Percentiles rank a stretch among this genome's conserved stretches.
These are phyloP conservation scores for Heliconius hermathena DNA, from an alignment of 1,140 invertebrate species.

Conservation along the genomic window DNA sequence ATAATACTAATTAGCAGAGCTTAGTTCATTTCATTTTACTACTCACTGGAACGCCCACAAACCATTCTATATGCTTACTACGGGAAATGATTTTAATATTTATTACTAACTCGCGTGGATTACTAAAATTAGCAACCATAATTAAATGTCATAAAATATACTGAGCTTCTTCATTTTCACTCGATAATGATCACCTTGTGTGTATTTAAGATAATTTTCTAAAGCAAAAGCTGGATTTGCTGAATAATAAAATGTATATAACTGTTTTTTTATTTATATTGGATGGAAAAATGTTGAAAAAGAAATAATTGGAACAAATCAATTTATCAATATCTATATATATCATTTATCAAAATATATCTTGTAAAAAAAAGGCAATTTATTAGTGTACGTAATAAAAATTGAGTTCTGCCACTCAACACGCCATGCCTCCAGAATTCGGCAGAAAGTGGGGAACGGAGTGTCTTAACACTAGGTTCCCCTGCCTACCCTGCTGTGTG, in stretches of 20 bases:
- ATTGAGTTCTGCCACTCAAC: too few species aligned
- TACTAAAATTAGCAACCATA: conserved; percentile 16
- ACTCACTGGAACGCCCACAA: conserved; percentile 42
- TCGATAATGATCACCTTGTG: background rate
- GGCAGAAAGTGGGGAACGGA: too few species aligned
- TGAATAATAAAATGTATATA: background rate
- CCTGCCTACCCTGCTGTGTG: too few species aligned
- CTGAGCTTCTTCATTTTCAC: conserved; percentile 31
- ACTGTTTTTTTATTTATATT: background rate
- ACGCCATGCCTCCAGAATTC: too few species aligned
- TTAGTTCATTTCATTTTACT: conserved; percentile 43
- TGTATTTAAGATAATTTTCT: conserved; percentile 5
- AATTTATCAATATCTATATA: background rate
- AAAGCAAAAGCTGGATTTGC: background rate
- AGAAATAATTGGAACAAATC: background rate
- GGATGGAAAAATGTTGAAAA: background rate
- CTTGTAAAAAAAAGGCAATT: background rate
- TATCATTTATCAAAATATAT: background rate
- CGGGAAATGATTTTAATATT: conserved; percentile 37
- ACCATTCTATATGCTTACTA: conserved; percentile 40
- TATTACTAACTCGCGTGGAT: conserved; percentile 14
- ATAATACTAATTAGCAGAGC: conserved; percentile 16
- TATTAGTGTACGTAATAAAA: background rate
- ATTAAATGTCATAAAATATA: conserved; percentile 3
- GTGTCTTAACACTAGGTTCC: too few species aligned